A percentile compares a stretch with the other conserved stretches of the same genome.
These are phyloP conservation scores for Patiria pectinifera DNA, from an alignment of 53 echinoderm and acorn worm genomes.

Conservation along the genomic window DNA sequence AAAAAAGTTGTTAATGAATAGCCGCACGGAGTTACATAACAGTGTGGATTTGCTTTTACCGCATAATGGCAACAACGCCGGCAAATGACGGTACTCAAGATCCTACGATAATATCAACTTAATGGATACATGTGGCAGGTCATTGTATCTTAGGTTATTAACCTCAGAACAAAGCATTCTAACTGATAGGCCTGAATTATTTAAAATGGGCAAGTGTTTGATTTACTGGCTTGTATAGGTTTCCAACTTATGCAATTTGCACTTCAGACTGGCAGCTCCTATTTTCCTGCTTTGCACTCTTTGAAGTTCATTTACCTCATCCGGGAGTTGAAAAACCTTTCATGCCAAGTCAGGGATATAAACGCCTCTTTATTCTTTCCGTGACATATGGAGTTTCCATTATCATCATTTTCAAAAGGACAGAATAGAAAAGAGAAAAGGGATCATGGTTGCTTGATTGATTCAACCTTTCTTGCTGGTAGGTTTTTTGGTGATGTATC, in stretches of 20 bases:
- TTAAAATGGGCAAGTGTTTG: neutral
- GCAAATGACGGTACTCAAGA: neutral
- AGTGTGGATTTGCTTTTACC: neutral
- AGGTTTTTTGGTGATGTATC: no score
- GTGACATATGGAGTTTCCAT: neutral
- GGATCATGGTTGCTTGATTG: no score
- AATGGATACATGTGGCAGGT: neutral
- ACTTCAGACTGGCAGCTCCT: neutral
- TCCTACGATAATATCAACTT: neutral
- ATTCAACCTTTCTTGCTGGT: no score
- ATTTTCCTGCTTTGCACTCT: neutral
- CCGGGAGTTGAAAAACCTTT: neutral
- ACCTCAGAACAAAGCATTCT: neutral
- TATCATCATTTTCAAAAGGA: neutral
- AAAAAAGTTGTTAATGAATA: neutral
- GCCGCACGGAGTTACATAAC: neutral
- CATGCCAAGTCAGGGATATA: neutral
- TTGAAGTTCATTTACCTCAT: neutral
- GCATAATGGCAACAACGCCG: neutral
- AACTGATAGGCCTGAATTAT: neutral
- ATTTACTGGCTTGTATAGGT: neutral
- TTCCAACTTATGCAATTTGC: neutral
- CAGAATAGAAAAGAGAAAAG: no score
- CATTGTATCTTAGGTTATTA: slow-evolving; percentile 22
- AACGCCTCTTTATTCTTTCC: neutral